Conservation (phyloP, 2,113 vertebrate species). For the Balaenoptera acutorostrata region DNA sequence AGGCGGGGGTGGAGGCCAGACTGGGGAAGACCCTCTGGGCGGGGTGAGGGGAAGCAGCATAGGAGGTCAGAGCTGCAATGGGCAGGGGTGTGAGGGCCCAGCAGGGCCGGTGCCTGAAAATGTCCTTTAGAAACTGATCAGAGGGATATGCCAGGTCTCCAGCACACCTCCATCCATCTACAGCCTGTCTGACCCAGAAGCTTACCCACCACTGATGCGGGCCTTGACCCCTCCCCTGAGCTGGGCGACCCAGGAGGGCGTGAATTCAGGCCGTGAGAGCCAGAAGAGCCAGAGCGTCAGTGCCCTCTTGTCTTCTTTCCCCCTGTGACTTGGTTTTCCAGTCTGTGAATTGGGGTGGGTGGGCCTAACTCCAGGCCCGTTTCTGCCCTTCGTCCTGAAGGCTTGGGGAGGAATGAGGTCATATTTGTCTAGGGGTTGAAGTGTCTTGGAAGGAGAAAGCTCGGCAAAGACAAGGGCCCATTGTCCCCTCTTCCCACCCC, state of each 20-base stretch:
- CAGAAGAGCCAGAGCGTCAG: background rate
- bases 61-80: background rate
- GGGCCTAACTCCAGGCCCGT: background rate
- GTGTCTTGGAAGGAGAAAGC: conserved; percentile 39
- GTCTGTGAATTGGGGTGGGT: conserved; percentile 11
- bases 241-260: accelerated
- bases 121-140: background rate
- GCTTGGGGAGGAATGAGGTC: conserved; percentile 42
- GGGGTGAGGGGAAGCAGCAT: accelerated
- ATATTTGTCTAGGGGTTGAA: conserved; percentile 37
- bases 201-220: background rate
- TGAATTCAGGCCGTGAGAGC: background rate
- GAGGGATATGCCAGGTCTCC: background rate
- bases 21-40: background rate
- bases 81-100: too few species aligned
- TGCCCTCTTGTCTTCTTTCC: background rate
- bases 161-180: accelerated
- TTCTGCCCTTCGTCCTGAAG: background rate
- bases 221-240: background rate
- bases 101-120: background rate
- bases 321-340: background rate
- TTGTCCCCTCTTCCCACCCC: conserved; percentile 44
- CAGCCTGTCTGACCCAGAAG: background rate
- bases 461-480: conserved; percentile 42
- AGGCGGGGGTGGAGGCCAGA: background rate